These are phyloP conservation scores for Anthophora plumipes DNA, from an alignment of 2,888 invertebrate genomes.

Conservation along the genomic window DNA sequence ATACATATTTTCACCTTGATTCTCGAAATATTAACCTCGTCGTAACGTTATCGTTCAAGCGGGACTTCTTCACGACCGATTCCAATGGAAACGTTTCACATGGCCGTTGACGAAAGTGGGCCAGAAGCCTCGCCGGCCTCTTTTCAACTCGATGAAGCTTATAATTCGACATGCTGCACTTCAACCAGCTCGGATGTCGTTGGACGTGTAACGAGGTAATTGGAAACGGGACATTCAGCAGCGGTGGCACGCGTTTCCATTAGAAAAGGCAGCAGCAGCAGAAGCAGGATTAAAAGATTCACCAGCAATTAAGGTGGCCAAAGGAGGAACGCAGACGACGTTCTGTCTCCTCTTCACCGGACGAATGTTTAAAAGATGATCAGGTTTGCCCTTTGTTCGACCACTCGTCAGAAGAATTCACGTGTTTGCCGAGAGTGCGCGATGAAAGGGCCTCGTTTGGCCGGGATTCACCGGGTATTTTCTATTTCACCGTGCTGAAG, in stretches of 20 bases:
- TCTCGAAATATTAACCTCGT: background rate
- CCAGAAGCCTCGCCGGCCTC: background rate
- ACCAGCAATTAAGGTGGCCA: constrained; percentile 31
- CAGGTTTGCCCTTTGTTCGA: constrained; percentile 23
- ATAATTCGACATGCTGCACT: constrained; percentile 34
- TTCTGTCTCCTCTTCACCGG: background rate
- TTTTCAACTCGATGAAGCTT: constrained; percentile 42
- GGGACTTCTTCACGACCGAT: constrained; percentile 31
- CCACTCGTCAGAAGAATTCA: background rate
- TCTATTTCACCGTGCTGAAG: background rate
- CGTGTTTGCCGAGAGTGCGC: constrained; percentile 3
- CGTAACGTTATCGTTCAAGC: constrained; percentile 46
- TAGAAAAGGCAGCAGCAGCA: background rate
- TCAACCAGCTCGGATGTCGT: constrained; percentile 12
- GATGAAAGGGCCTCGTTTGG: constrained; percentile 9
- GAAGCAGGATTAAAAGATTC: constrained; percentile 36
- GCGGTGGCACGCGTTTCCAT: background rate
- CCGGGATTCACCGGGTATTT: background rate
- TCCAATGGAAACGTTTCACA: constrained; percentile 43
- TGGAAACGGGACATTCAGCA: constrained; percentile 26
- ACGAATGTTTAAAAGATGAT: constrained; percentile 30
- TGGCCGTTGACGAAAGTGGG: constrained; percentile 32
- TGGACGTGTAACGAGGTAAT: constrained; percentile 47
- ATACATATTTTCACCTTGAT: no score
- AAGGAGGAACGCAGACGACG: background rate